Conservation (phyloP, 1,140 invertebrate species). For the Heliconius hewitsoni region DNA sequence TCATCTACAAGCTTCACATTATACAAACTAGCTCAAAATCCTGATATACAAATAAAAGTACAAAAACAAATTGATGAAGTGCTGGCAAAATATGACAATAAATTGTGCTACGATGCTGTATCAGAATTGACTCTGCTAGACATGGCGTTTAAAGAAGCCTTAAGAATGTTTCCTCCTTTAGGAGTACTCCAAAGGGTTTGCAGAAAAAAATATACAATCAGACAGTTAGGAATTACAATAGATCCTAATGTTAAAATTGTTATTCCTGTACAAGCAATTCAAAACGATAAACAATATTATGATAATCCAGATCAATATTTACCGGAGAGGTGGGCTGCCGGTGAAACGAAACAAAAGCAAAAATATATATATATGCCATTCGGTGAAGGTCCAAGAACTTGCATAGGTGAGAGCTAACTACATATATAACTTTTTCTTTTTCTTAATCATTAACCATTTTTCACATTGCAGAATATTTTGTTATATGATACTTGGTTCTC, state of each 20-base stretch:
- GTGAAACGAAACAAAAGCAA: conserved; percentile 1
- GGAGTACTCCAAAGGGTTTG: conserved; percentile 31
- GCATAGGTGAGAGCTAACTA: conserved; percentile 38
- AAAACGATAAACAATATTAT: conserved; percentile 35
- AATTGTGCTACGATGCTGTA: conserved; percentile 58
- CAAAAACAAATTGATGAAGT: conserved; percentile 44
- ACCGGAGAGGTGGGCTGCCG: conserved; percentile 26
- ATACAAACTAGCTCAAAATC: conserved; percentile 30
- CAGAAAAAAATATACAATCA: conserved; percentile 37
- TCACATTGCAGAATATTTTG: too few relatives aligned
- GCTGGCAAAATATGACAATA: conserved; percentile 56
- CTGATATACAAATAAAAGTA: conserved; percentile 26
- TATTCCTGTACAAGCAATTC: conserved; percentile 39
- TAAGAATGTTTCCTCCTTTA: conserved; percentile 27
- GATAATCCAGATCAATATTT: conserved; percentile 31
- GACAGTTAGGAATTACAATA: conserved; percentile 31
- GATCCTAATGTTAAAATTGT: conserved; percentile 38
- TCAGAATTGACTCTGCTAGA: conserved; percentile 65
- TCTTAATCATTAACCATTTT: background rate
- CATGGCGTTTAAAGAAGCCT: conserved; percentile 45
- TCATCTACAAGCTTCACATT: conserved; percentile 32
- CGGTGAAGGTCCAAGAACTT: conserved; percentile 40
- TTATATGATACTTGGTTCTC: too few relatives aligned
- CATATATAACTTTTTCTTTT: background rate
- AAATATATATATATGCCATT: conserved; percentile 38